Conservation (phyloP, 2,797 vertebrate species). For the Ceryle rudis region DNA sequence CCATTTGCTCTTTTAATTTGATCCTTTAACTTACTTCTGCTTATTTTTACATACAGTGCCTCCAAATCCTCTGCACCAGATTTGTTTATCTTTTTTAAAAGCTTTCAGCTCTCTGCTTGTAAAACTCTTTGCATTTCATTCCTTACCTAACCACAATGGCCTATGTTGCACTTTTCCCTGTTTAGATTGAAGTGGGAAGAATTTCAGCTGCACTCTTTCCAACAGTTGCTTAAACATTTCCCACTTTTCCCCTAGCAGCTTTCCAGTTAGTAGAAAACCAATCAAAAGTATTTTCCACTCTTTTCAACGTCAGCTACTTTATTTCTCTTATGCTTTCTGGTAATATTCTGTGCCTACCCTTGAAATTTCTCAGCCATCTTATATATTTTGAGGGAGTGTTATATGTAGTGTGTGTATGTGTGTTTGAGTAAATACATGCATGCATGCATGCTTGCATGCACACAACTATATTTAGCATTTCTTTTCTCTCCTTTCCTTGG, state of each 20-base stretch:
- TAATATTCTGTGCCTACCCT: background rate
- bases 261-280: constrained; percentile 48
- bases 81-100: constrained; percentile 72
- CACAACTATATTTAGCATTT: background rate
- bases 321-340: constrained; percentile 29
- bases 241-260: constrained; percentile 45
- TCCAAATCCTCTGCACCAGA: constrained; percentile 46
- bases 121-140: constrained; percentile 75
- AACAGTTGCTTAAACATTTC: constrained; percentile 67
- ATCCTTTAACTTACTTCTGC: constrained; percentile 70
- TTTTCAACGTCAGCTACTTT: constrained; percentile 30
- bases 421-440: background rate
- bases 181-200: constrained; percentile 72
- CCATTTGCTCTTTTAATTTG: constrained; percentile 69
- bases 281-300: constrained; percentile 31
- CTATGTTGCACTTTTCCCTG: constrained; percentile 67
- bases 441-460: background rate
- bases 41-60: constrained; percentile 72
- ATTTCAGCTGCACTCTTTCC: constrained; percentile 67
- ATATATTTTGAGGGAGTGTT: background rate
- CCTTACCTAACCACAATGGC: constrained; percentile 69
- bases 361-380: background rate
- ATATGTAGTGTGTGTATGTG: background rate
- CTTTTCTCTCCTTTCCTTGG: background rate
- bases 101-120: constrained; percentile 72